Evolutionary conservation across 2,888 invertebrate genomes (phyloP).

Genomic region (Norana najaformis): DNA sequence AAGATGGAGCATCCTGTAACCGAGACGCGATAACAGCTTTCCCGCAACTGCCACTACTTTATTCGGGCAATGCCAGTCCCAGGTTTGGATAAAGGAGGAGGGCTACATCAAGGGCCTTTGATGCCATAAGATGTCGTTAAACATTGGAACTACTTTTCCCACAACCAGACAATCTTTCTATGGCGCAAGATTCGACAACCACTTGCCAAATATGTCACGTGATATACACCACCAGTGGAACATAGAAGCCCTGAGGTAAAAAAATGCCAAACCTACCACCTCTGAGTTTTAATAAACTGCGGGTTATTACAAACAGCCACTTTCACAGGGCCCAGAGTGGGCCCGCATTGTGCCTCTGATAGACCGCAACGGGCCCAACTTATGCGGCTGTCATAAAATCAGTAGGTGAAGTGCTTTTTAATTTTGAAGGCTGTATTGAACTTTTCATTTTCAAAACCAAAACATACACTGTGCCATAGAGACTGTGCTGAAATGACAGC

Average conservation of each 20-base stretch:
- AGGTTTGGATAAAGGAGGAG: too few species aligned
- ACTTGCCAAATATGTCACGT: not conserved
- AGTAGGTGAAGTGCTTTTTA: not conserved
- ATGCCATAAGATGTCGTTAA: too few species aligned
- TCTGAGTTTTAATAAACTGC: not conserved
- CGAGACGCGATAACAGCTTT: too few species aligned
- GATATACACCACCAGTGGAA: not conserved
- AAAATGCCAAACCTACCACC: not conserved
- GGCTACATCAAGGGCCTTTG: too few species aligned
- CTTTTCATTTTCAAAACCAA: not conserved
- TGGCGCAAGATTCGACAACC: not conserved
- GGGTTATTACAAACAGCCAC: too few species aligned
- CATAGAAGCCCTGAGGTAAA: not conserved
- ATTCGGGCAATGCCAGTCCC: too few species aligned
- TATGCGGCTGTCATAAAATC: not conserved
- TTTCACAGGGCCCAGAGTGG: too few species aligned
- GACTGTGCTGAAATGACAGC: not conserved
- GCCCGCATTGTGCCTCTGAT: not conserved
- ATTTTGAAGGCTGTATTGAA: not conserved
- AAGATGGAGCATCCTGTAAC: not conserved
- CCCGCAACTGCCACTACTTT: too few species aligned
- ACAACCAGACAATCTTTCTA: not conserved
- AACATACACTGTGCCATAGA: not conserved
- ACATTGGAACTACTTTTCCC: too few species aligned
- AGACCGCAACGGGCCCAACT: too few species aligned